Evolutionary conservation across 1,140 invertebrate species (phyloP), one percentile per base, ranked within the genome.

Genomic region (Oncopeltus fasciatus): DNA sequence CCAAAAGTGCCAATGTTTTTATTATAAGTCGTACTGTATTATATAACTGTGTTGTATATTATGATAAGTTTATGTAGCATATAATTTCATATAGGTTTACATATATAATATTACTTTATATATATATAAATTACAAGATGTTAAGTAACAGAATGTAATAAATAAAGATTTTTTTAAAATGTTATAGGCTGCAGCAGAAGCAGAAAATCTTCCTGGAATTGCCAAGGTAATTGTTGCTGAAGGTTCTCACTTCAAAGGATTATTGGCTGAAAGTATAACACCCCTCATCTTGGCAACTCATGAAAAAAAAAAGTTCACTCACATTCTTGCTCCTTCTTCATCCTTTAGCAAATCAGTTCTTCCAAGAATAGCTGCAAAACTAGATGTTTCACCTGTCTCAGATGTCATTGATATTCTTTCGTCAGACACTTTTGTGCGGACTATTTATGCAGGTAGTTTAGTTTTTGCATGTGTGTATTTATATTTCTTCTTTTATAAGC

Each of bases 371-470:
- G 96, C 95, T 60, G 93, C 94, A 28, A 92, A 95, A 72, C 75
- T 99, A 46, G 93, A 98, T 79, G 92, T 97, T 0, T 95, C 92
- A 4, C 93, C 95, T 24, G 83, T 97, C 58, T 93, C 92, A 33
- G 96, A 99, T 73, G 86, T 99, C 9, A 95, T 92, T 70, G 90
- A 80, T 53, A 84, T 99, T 56, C 91, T 97, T 76, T 81, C 84
- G 68, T 75, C 86, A 28, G 93, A 98, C 68, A 98, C 93, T 0
- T 99, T 98, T 78, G 77, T 97, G 21, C 80, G 96, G 66, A 92
- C 93, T 53, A 94, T 98, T 68, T 99, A 99, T 81, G 96, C 96
- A 71, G 95, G 90, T 85, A 72, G 5, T n/a, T n/a, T n/a, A n/a
- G n/a, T n/a, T n/a, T n/a, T n/a, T n/a, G n/a, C n/a, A n/a, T n/a